These are phyloP conservation scores for Synchiropus splendidus DNA, from an alignment of 2,113 vertebrate species.

Conservation along the genomic window DNA sequence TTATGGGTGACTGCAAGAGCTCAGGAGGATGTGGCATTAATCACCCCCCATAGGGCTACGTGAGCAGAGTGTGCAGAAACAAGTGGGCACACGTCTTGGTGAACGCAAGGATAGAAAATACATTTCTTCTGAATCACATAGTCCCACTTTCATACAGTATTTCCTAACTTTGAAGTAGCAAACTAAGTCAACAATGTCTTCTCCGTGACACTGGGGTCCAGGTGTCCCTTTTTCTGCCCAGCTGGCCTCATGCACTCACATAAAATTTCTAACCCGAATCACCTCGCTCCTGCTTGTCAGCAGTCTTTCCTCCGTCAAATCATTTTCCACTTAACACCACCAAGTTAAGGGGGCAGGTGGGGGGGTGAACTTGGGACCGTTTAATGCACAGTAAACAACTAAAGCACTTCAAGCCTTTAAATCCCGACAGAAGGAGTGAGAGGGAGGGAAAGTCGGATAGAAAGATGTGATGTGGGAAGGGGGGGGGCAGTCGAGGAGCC, in stretches of 20 bases:
- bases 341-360: slow-evolving; percentile 19
- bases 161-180: not conserved
- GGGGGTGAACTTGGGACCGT: slow-evolving; percentile 13
- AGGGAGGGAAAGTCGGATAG: slow-evolving; percentile 34
- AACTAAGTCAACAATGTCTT: no score
- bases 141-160: no score
- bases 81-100: no score
- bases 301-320: slow-evolving; percentile 43
- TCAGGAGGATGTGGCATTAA: no score
- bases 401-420: slow-evolving; percentile 64
- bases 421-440: slow-evolving; percentile 47
- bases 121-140: no score
- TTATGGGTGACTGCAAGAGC: no score
- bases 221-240: slow-evolving; percentile 4
- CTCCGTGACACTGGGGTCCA: not conserved
- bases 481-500: slow-evolving; percentile 4
- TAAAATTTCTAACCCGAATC: not conserved
- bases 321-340: slow-evolving; percentile 53
- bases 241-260: slow-evolving; percentile 25
- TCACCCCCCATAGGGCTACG: no score
- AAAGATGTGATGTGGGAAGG: slow-evolving; percentile 31
- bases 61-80: no score
- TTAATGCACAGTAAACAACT: slow-evolving; percentile 67
- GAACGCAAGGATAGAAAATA: no score
- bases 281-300: slow-evolving; percentile 38